A percentile compares a stretch with the other conserved stretches of the same genome.
These are phyloP conservation scores for Scyliorhinus canicula DNA, from an alignment of 2,797 vertebrate genomes.

Conservation along the genomic window DNA sequence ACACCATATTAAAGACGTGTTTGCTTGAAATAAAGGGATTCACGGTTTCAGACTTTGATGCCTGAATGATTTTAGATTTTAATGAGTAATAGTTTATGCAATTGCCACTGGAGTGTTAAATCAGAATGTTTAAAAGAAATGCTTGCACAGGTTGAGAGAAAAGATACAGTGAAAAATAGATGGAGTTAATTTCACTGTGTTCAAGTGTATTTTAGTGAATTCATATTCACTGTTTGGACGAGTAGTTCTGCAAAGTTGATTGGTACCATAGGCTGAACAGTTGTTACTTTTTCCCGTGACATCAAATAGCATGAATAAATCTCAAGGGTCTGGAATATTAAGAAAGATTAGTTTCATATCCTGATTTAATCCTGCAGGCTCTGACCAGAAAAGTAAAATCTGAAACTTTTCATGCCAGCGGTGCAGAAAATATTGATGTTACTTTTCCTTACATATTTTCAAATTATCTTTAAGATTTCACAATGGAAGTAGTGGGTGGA, in stretches of 20 bases:
- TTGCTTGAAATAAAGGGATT: neutral
- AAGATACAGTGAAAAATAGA: neutral
- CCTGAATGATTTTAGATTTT: neutral
- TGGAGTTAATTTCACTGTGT: neutral
- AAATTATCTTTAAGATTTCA: neutral
- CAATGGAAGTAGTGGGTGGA: neutral
- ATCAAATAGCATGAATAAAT: neutral
- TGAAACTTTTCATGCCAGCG: neutral
- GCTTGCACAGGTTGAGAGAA: neutral
- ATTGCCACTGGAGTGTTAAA: neutral
- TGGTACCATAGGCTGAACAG: neutral
- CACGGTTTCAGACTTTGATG: neutral
- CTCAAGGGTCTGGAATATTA: neutral
- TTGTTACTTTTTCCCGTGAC: neutral
- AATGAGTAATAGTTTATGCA: conserved; percentile 1
- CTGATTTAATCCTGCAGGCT: neutral
- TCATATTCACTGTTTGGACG: neutral
- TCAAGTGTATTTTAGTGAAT: neutral
- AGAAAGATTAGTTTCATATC: neutral
- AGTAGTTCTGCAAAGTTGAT: neutral
- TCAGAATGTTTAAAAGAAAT: neutral
- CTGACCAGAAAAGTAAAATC: neutral
- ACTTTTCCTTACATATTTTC: neutral
- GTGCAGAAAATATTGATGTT: neutral
- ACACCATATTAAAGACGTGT: neutral